A percentile compares a stretch with the other conserved stretches of the same genome.
These are phyloP conservation scores for Bufo gargarizans DNA, from an alignment of 2,113 vertebrate genomes.

Conservation along the genomic window DNA sequence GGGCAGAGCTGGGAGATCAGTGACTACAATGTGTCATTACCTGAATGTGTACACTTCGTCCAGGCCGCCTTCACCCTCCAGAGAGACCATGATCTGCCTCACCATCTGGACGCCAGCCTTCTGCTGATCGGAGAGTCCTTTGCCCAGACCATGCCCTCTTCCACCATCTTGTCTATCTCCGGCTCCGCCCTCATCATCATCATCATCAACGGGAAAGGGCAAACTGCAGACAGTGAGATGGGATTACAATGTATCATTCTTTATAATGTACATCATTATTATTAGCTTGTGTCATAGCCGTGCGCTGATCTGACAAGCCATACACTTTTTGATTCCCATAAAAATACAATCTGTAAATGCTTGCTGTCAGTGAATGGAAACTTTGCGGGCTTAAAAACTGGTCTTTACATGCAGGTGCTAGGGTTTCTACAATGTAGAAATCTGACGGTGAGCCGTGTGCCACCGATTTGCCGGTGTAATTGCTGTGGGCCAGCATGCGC, in stretches of 20 bases:
- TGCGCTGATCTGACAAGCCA: too few species aligned
- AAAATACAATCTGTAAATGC: too few species aligned
- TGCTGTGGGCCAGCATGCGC: too few species aligned
- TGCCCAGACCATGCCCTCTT: conserved; percentile 61
- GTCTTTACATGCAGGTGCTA: neutral
- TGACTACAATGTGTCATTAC: conserved; percentile 65
- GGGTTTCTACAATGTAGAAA: neutral
- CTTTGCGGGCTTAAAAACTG: too few species aligned
- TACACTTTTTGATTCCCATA: too few species aligned
- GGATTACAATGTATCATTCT: too few species aligned
- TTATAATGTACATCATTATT: too few species aligned
- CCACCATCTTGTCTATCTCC: conserved; percentile 58
- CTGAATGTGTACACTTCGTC: conserved; percentile 90
- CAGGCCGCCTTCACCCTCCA: conserved; percentile 85
- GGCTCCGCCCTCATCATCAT: conserved; percentile 58
- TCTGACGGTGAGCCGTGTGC: neutral
- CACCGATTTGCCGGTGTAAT: too few species aligned
- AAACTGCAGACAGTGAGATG: conserved; percentile 74
- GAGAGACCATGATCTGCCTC: conserved; percentile 78
- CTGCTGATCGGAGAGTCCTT: conserved; percentile 82
- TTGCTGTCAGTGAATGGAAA: too few species aligned
- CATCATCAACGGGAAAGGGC: conserved; percentile 78
- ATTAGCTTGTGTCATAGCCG: too few species aligned
- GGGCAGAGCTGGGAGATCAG: neutral
- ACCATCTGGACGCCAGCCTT: conserved; percentile 79